Percentiles rank a stretch among this genome's conserved stretches.
Evolutionary conservation across 2,888 invertebrate species (phyloP).

Genomic region (Dendrolimus houi): DNA sequence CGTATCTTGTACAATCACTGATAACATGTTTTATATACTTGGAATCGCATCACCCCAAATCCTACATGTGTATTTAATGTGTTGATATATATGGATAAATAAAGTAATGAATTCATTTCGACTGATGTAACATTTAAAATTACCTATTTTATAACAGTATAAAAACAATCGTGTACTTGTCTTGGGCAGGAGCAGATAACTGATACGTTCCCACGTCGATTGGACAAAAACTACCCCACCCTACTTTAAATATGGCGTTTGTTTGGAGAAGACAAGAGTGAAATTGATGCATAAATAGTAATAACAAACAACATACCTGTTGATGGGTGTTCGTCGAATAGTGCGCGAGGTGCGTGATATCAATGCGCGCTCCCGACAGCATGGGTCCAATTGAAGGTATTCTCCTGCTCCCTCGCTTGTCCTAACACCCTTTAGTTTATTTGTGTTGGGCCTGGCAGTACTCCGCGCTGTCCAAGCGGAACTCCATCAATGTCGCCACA

Average conservation of each 20-base stretch:
- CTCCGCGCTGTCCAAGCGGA: slow-evolving; percentile 98
- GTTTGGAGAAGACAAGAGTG: slow-evolving; percentile 6
- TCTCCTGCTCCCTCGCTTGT: slow-evolving; percentile 40
- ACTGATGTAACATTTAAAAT: slow-evolving; percentile 24
- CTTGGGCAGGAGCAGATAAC: slow-evolving; percentile 44
- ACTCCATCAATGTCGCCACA: slow-evolving; percentile 97
- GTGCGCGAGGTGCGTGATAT: slow-evolving; percentile 49
- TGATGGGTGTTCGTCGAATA: slow-evolving; percentile 49
- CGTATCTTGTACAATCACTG: slow-evolving; percentile 37
- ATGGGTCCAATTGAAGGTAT: slow-evolving; percentile 51
- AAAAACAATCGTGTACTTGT: slow-evolving; percentile 26
- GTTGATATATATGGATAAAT: slow-evolving; percentile 32
- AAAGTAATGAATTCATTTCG: slow-evolving; percentile 14
- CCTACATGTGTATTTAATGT: slow-evolving; percentile 32
- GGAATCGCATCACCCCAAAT: slow-evolving; percentile 1
- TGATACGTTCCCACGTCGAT: slow-evolving; percentile 22
- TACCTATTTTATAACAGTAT: slow-evolving; percentile 16
- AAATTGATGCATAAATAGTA: neutral
- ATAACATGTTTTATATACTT: slow-evolving; percentile 60
- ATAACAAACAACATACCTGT: slow-evolving; percentile 32
- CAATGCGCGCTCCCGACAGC: slow-evolving; percentile 55
- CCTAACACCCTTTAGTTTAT: slow-evolving; percentile 77
- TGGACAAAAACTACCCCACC: slow-evolving; percentile 21
- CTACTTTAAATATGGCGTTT: slow-evolving; percentile 23
- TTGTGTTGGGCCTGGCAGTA: slow-evolving; percentile 99